These are phyloP conservation scores for Ivindomyrus marchei DNA, from an alignment of 2,113 vertebrate species.

Conservation along the genomic window DNA sequence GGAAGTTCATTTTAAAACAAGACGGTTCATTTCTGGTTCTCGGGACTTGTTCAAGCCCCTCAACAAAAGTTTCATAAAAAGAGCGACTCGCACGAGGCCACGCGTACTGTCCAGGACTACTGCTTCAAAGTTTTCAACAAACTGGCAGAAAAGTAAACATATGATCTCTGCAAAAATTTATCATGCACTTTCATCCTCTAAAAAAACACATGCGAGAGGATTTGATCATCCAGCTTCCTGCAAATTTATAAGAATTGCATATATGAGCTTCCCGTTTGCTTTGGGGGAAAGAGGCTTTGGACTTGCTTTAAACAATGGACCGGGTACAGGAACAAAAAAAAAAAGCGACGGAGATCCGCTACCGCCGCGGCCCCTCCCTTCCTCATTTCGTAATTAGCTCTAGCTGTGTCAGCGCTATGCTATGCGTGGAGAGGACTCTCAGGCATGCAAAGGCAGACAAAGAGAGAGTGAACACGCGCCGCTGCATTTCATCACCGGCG, in stretches of 20 bases:
- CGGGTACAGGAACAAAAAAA: slow-evolving; percentile 17
- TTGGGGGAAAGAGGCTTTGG: slow-evolving; percentile 48
- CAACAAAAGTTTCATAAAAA: neutral
- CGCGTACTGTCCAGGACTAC: neutral
- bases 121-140: slow-evolving; percentile 24
- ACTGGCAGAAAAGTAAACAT: slow-evolving; percentile 34
- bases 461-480: slow-evolving; percentile 54
- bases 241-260: slow-evolving; percentile 59
- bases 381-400: slow-evolving; percentile 76
- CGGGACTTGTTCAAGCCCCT: neutral
- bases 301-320: slow-evolving; percentile 47
- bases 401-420: slow-evolving; percentile 77
- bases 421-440: slow-evolving; percentile 69
- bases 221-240: slow-evolving; percentile 48
- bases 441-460: slow-evolving; percentile 62
- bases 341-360: slow-evolving; percentile 25
- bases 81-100: neutral
- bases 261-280: slow-evolving; percentile 48
- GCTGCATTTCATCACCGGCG: neutral
- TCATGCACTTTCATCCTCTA: slow-evolving; percentile 59
- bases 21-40: neutral
- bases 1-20: neutral
- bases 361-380: slow-evolving; percentile 53
- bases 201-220: slow-evolving; percentile 24
- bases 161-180: slow-evolving; percentile 57